Evolutionary conservation across 2,888 invertebrate genomes (phyloP).

Genomic region (Ecliptopera silaceata): DNA sequence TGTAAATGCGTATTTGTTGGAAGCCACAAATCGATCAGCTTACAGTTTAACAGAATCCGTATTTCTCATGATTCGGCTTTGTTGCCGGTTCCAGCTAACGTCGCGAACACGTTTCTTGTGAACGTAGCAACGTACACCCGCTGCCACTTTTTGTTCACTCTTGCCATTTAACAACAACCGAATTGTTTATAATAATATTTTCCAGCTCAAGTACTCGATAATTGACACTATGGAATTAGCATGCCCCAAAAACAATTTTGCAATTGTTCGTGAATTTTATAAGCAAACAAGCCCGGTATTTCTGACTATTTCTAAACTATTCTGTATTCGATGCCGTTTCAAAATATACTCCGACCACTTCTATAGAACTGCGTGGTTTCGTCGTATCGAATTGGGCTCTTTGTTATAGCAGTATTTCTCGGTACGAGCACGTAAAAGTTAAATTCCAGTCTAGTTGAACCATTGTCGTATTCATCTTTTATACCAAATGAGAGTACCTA

Average conservation of each 20-base stretch:
- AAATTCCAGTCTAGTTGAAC: constrained; percentile 19
- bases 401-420: constrained; percentile 28
- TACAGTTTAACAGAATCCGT: constrained; percentile 57
- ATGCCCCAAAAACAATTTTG: constrained; percentile 26
- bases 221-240: constrained; percentile 28
- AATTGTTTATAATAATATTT: constrained; percentile 27
- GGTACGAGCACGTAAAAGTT: constrained; percentile 14
- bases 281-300: constrained; percentile 26
- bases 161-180: constrained; percentile 32
- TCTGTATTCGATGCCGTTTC: constrained; percentile 12
- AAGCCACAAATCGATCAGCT: constrained; percentile 49
- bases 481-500: constrained; percentile 1
- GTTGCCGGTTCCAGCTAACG: constrained; percentile 46
- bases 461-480: constrained; percentile 26
- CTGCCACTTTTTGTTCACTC: constrained; percentile 38
- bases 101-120: constrained; percentile 38
- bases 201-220: constrained; percentile 20
- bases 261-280: constrained; percentile 23
- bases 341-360: constrained; percentile 29
- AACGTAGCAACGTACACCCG: constrained; percentile 44
- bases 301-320: constrained; percentile 14
- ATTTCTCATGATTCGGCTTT: constrained; percentile 51
- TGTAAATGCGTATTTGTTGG: constrained; percentile 31
- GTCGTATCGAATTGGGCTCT: constrained; percentile 26
- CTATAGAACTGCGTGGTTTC: constrained; percentile 18